Evolutionary conservation across 1,140 invertebrate genomes (phyloP), one percentile per base, ranked within the genome.

Genomic region (Arctopsyche grandis): DNA sequence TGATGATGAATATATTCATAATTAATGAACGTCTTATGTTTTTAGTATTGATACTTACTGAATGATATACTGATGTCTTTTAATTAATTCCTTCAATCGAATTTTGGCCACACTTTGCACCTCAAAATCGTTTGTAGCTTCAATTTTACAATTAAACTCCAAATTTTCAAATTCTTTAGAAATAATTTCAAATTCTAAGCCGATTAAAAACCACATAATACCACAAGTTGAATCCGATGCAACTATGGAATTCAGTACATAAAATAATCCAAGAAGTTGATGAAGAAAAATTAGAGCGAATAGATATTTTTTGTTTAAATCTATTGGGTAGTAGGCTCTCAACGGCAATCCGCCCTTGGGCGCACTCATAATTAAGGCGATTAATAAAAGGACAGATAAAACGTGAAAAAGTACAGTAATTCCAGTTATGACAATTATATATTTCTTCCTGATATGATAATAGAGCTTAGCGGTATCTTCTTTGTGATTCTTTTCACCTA

Each of bases 51-150:
- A 10, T 24, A 81, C 80, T 70, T 69, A 82, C 81, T 56, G 22
- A n/a, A 82, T 73, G 10, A 82, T 9, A 22, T 63, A 73, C 29
- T 82, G 81, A 75, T 82, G 81, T 78, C 69, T 74, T 48, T 69
- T 70, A 19, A 80, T 69, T 22, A 81, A 29, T 43, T 66, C 7
- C 52, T 43, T 52, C 52, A 81, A 75, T 21, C 75, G 43, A 19
- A 24, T 29, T 21, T 70, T 16, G 5, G 21, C 19, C n/a, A 58
- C 44, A 14, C 19, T 21, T 7, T 75, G 4, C 10, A 60, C 3
- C 3, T 46, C n/a, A 63, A 43, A 5, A 14, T 44, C 26, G 19
- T 46, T 44, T 1, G 0, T 4, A 21, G 10, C 38, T 44, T 69
- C 0, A 26, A 1, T 29, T 9, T 10, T 0, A 69, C 63, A 77